Conservation (phyloP, 1,140 invertebrate genomes). For the Contarinia nasturtii region DNA sequence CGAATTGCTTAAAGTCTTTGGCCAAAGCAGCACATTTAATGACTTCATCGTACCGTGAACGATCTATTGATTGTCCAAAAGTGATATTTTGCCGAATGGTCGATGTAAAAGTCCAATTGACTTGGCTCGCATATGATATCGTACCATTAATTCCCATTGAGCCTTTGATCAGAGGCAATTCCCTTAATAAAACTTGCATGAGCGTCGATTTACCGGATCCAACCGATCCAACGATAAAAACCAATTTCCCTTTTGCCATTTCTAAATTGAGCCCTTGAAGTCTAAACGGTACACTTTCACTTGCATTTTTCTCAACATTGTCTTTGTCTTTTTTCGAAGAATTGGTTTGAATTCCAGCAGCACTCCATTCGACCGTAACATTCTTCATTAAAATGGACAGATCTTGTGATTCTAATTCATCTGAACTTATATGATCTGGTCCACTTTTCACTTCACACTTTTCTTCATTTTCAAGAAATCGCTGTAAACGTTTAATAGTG, state of each 20-base stretch:
- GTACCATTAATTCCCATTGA: conserved; percentile 17
- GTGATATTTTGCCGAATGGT: conserved; percentile 32
- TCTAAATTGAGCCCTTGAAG: conserved; percentile 27
- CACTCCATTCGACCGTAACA: conserved; percentile 13
- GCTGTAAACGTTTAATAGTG: conserved; percentile 33
- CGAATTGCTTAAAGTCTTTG: conserved; percentile 27
- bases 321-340: conserved; percentile 26
- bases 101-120: conserved; percentile 30
- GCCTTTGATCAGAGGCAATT: conserved; percentile 29
- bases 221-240: conserved; percentile 2
- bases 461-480: conserved; percentile 30
- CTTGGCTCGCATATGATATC: conserved; percentile 32
- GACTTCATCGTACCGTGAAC: conserved; percentile 7
- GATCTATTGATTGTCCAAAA: conserved; percentile 30
- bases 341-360: neutral
- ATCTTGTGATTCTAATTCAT: conserved; percentile 6
- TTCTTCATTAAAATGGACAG: conserved; percentile 5
- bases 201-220: conserved; percentile 23
- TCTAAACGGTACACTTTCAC: neutral
- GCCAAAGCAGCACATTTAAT: conserved; percentile 15
- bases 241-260: conserved; percentile 18
- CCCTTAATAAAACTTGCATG: conserved; percentile 40
- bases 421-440: too few relatives aligned
- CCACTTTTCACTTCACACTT: too few relatives aligned
- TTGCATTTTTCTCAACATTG: conserved; percentile 11